Percentiles rank a stretch among this genome's conserved stretches.
Evolutionary conservation across 1,140 invertebrate genomes (phyloP).

Genomic region (Drosophila yakuba): DNA sequence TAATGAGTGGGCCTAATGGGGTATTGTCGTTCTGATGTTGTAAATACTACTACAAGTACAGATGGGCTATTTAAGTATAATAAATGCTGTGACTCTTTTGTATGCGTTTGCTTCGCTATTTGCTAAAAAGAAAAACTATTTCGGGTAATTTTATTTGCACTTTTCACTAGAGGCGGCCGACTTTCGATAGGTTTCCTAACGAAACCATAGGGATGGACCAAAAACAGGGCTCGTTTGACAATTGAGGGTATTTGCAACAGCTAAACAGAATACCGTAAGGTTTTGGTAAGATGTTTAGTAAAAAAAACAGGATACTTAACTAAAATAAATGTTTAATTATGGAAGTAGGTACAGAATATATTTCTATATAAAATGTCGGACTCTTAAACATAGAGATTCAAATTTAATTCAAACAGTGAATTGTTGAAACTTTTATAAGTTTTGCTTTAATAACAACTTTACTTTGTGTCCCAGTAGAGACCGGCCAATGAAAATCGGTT

Average conservation of each 20-base stretch:
- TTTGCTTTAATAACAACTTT: neutral
- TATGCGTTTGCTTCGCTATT: neutral
- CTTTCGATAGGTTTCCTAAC: constrained; percentile 11
- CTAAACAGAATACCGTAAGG: too few relatives aligned
- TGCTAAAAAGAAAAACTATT: constrained; percentile 48
- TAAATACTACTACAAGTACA: too few relatives aligned
- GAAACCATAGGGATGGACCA: constrained; percentile 8
- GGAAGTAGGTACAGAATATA: too few relatives aligned
- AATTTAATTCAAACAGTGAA: too few relatives aligned
- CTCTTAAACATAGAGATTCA: too few relatives aligned
- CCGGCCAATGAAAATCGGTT: neutral
- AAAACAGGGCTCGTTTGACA: neutral
- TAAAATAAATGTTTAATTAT: too few relatives aligned
- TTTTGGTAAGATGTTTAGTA: too few relatives aligned
- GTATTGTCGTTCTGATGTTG: constrained; percentile 1
- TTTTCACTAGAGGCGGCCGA: constrained; percentile 50
- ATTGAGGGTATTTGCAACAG: neutral
- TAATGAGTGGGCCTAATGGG: constrained; percentile 3
- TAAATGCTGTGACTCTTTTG: constrained; percentile 47
- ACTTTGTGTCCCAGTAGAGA: neutral
- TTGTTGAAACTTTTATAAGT: too few relatives aligned
- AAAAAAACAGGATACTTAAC: too few relatives aligned
- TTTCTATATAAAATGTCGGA: too few relatives aligned
- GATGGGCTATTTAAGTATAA: constrained; percentile 57
- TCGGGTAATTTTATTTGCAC: constrained; percentile 40